These are phyloP conservation scores for Teleogryllus oceanicus DNA, from an alignment of 2,888 invertebrate species.

Conservation along the genomic window DNA sequence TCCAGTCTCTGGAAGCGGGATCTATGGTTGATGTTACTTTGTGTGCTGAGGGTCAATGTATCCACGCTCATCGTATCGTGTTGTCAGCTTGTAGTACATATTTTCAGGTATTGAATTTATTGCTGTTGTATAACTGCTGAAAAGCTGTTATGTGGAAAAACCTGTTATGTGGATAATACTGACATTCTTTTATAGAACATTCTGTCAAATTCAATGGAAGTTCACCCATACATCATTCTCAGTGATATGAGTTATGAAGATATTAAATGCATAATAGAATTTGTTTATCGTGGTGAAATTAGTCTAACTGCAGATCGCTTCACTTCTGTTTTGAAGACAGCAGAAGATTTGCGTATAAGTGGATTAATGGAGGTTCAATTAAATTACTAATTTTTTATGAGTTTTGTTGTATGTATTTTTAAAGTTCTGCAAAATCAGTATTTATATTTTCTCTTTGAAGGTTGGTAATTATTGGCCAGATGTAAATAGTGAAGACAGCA, in stretches of 20 bases:
- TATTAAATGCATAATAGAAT: conserved; percentile 46
- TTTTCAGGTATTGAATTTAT: conserved; percentile 45
- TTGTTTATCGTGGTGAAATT: conserved; percentile 48
- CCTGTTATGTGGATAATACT: neutral
- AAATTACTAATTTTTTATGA: too few relatives aligned
- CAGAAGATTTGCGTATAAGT: conserved; percentile 46
- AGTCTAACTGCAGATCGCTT: conserved; percentile 46
- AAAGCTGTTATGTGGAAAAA: too few relatives aligned
- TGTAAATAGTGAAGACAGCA: neutral
- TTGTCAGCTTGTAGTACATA: conserved; percentile 51
- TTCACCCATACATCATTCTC: conserved; percentile 47
- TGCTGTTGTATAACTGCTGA: too few relatives aligned
- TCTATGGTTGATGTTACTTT: conserved; percentile 52
- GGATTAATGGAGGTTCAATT: conserved; percentile 46
- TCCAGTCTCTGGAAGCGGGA: conserved; percentile 46
- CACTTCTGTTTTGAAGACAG: conserved; percentile 45
- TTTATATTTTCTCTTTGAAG: neutral
- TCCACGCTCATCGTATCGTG: conserved; percentile 50
- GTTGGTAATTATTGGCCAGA: neutral
- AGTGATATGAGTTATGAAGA: conserved; percentile 47
- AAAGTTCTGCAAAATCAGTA: neutral
- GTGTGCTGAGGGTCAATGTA: conserved; percentile 48
- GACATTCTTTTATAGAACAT: conserved; percentile 44
- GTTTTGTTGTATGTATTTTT: neutral
- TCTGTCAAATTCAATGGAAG: conserved; percentile 45